Percentiles rank a stretch among this genome's conserved stretches.
Conservation (phyloP, 2,797 vertebrate species). For the Smutsia temminckii region DNA sequence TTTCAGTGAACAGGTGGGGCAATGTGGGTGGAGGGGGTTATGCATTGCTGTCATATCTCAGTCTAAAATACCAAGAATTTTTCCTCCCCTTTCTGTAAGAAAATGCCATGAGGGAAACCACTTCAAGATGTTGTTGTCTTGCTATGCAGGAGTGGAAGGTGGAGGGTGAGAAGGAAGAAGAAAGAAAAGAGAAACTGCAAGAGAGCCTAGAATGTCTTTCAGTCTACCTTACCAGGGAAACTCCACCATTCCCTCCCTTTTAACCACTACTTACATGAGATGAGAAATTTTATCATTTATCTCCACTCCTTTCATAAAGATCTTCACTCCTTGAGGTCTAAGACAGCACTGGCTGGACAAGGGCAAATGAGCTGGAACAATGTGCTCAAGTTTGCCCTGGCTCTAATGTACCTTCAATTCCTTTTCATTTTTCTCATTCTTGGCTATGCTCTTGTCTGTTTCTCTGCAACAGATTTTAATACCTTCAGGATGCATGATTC, state of each 20-base stretch:
- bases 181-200: background rate
- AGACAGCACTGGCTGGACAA: background rate
- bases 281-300: background rate
- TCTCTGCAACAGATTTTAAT: background rate
- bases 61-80: background rate
- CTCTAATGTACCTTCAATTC: background rate
- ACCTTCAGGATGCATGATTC: background rate
- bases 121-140: slow-evolving; percentile 1
- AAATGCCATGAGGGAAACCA: background rate
- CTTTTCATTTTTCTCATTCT: background rate
- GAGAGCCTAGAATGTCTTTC: background rate
- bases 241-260: background rate
- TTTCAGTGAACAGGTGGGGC: background rate
- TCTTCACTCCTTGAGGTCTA: background rate
- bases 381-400: background rate
- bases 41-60: background rate
- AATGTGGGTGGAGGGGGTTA: background rate
- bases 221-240: background rate
- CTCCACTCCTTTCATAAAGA: background rate
- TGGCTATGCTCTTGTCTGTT: background rate
- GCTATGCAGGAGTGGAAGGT: rapidly evolving
- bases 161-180: background rate
- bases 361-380: background rate
- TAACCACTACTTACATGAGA: background rate
- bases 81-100: background rate